Evolutionary conservation across 2,797 vertebrate genomes (phyloP).

Genomic region (Lemur catta): DNA sequence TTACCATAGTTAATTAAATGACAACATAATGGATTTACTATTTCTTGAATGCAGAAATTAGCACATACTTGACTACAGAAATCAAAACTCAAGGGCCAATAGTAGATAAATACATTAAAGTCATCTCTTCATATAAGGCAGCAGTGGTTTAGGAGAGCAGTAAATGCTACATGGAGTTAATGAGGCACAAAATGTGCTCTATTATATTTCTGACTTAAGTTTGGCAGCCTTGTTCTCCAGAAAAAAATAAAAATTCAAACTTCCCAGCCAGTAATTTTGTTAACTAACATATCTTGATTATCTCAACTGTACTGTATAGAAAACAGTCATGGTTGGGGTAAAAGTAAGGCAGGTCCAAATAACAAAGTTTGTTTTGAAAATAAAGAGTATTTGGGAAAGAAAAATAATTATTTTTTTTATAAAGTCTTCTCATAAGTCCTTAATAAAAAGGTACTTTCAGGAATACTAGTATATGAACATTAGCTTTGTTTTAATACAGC

Average conservation of each 20-base stretch:
- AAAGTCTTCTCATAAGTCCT: conserved; percentile 76
- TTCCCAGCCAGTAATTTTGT: conserved; percentile 25
- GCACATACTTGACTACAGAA: conserved; percentile 63
- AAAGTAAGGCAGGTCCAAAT: neutral
- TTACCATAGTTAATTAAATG: conserved; percentile 74
- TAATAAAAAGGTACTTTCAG: conserved; percentile 77
- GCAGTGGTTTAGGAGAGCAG: neutral
- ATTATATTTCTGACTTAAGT: conserved; percentile 41
- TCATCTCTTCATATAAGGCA: neutral
- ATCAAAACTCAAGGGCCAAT: conserved; percentile 56
- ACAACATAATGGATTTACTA: conserved; percentile 72
- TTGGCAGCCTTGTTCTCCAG: neutral
- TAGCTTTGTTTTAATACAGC: conserved; percentile 59
- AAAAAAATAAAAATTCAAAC: neutral
- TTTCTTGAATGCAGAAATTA: conserved; percentile 72
- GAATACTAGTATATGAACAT: conserved; percentile 53
- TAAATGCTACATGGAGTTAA: conserved; percentile 1
- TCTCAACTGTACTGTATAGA: neutral
- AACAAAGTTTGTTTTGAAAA: neutral
- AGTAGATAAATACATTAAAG: conserved; percentile 29
- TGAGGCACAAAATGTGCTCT: conserved; percentile 35
- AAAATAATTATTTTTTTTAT: conserved; percentile 47
- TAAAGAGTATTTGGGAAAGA: neutral
- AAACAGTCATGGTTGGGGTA: neutral
- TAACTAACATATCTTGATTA: neutral